Evolutionary conservation across 64 coral and sea anemone genomes (phyloP).

Genomic region (Actinia tenebrosa): DNA sequence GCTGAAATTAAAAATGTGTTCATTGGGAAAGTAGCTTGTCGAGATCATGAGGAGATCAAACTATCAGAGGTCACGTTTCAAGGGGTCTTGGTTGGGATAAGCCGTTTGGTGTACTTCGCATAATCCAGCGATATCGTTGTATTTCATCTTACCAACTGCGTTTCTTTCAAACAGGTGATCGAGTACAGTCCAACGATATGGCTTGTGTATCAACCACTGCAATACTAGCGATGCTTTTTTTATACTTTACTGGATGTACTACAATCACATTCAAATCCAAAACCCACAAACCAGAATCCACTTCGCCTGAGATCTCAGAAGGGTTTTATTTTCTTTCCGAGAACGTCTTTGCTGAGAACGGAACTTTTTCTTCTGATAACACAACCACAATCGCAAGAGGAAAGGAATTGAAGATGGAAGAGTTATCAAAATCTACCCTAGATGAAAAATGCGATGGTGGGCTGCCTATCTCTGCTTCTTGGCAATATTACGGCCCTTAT

Average conservation of each 20-base stretch:
- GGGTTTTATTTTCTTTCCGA: not conserved
- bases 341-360: not conserved
- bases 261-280: not conserved
- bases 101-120: not conserved
- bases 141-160: not conserved
- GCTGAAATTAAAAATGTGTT: not conserved
- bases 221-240: not conserved
- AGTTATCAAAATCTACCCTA: constrained; percentile 40
- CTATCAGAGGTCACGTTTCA: not conserved
- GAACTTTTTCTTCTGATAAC: not conserved
- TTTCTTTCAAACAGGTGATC: not conserved
- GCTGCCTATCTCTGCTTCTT: constrained; percentile 64
- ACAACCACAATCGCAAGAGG: constrained; percentile 16
- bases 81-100: not conserved
- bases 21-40: not conserved
- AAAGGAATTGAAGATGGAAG: constrained; percentile 31
- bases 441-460: constrained; percentile 73
- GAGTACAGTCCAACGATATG: not conserved
- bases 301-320: not conserved
- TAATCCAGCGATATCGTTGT: not conserved
- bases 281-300: not conserved
- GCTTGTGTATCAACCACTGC: not conserved
- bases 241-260: not conserved
- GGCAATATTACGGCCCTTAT: constrained; percentile 90
- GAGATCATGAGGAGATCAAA: not conserved